Conservation (phyloP, 1,140 invertebrate genomes). For the Geopemphigus sp. region DNA sequence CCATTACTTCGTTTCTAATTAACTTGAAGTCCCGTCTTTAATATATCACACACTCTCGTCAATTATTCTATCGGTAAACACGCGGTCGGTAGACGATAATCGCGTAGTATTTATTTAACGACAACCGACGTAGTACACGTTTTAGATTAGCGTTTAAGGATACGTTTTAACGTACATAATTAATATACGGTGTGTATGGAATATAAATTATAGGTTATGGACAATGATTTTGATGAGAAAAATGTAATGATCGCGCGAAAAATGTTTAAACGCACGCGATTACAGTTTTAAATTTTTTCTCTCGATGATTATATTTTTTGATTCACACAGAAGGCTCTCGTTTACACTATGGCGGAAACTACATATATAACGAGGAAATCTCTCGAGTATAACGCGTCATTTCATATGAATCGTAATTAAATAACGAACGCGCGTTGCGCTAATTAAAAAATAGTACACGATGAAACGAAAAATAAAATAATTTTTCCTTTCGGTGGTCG, state of each 20-base stretch:
- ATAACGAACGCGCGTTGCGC: not conserved
- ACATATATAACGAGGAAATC: conserved; percentile 6
- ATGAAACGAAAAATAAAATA: too few species aligned
- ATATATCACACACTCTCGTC: too few species aligned
- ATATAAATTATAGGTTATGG: too few species aligned
- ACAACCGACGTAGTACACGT: too few species aligned
- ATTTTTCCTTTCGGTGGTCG: not conserved
- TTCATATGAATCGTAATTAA: conserved; percentile 33
- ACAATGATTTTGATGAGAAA: not conserved
- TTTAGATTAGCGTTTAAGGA: too few species aligned
- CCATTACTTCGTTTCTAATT: too few species aligned
- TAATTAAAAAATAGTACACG: conserved; percentile 35
- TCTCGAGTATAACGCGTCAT: conserved; percentile 33
- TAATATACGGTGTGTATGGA: too few species aligned
- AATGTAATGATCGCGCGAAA: not conserved
- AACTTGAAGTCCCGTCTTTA: too few species aligned
- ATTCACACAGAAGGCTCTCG: conserved; percentile 41
- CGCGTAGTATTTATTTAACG: too few species aligned
- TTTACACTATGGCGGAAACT: conserved; percentile 28
- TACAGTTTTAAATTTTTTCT: conserved; percentile 8
- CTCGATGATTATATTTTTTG: conserved; percentile 26
- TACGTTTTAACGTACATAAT: too few species aligned
- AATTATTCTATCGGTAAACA: too few species aligned
- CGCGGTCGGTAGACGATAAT: too few species aligned
- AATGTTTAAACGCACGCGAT: not conserved